phyloP scores from a whole-genome alignment of 2,797 vertebrate genomes.

The Tokudaia tokunoshimensis region DNA sequence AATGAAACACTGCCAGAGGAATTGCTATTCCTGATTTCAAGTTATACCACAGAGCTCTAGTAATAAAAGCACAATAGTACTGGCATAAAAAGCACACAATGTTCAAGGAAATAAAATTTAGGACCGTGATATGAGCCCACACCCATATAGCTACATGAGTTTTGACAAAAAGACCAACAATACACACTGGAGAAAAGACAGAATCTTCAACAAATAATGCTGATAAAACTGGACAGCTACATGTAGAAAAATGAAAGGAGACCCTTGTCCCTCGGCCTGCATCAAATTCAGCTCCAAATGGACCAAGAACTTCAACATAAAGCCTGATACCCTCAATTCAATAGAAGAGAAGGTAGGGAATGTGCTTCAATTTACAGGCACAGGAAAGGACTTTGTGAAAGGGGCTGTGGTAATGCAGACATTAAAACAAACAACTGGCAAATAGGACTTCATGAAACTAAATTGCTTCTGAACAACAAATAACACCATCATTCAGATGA shows the following conservation, averaged over 20 bases:
- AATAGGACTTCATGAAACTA: background rate
- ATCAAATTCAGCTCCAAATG: background rate
- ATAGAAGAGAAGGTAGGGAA: background rate
- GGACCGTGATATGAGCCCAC: background rate
- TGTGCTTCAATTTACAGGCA: background rate
- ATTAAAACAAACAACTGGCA: background rate
- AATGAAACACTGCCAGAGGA: background rate
- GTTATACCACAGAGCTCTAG: background rate
- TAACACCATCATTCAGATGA: background rate
- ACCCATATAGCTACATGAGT: background rate
- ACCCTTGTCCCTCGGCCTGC: background rate
- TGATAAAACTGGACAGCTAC: background rate
- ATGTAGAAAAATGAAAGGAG: background rate
- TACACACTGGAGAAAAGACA: background rate
- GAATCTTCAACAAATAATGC: background rate
- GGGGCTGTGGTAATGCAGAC: background rate
- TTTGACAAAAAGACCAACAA: background rate
- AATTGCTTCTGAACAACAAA: background rate
- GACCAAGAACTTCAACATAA: background rate
- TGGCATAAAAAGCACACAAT: background rate
- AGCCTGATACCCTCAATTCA: background rate
- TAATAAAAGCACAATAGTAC: background rate
- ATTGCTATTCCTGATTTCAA: background rate
- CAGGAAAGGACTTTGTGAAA: background rate
- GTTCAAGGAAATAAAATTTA: background rate